Conservation (phyloP, 2,113 vertebrate species). For the Sceloporus tristichus region DNA sequence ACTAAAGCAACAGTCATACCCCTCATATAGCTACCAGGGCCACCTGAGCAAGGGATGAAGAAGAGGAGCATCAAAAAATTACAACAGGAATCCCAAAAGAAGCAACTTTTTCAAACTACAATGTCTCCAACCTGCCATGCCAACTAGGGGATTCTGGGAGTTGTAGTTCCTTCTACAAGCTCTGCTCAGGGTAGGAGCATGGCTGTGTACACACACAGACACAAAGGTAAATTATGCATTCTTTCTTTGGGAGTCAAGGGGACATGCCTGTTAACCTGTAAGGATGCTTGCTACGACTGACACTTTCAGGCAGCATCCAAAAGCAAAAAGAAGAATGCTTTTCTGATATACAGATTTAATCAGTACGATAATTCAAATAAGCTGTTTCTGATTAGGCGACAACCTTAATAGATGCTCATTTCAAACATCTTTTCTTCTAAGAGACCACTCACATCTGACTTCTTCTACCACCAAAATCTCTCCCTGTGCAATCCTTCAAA, state of each 20-base stretch:
- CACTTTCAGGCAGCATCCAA: background rate
- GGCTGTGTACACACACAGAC: too few species aligned
- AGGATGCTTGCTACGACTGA: background rate
- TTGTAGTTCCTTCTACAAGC: background rate
- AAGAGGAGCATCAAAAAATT: too few species aligned
- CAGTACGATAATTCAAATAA: background rate
- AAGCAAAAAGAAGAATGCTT: background rate
- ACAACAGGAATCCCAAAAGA: rapidly evolving
- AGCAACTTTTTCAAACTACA: too few species aligned
- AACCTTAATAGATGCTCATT: too few species aligned
- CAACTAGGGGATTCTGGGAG: background rate
- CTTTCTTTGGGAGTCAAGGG: background rate
- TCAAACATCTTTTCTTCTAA: background rate
- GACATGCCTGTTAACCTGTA: background rate
- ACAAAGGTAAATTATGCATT: background rate
- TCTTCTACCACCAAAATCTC: background rate
- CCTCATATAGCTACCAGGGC: background rate
- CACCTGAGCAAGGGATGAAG: background rate
- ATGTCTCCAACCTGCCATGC: too few species aligned
- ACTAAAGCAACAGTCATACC: rapidly evolving
- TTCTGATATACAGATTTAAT: background rate
- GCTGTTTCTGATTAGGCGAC: background rate
- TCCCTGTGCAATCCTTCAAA: background rate
- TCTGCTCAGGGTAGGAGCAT: too few species aligned
- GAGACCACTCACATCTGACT: background rate